Percentiles rank a stretch among this genome's conserved stretches.
phyloP scores from a whole-genome alignment of 2,113 vertebrate genomes.

The Chelonoidis abingdonii region DNA sequence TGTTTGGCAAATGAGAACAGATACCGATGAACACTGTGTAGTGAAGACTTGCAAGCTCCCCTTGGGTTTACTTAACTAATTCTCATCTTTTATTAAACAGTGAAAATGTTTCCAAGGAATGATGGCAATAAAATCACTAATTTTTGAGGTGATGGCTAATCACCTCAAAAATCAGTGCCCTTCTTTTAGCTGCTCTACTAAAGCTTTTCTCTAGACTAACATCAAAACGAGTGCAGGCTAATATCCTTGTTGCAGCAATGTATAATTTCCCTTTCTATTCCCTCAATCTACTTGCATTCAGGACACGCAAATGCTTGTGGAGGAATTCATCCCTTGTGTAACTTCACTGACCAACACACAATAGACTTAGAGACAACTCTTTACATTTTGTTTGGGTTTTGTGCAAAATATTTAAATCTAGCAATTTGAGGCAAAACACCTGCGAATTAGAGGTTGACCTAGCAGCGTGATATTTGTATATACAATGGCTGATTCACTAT shows the following conservation, averaged over 20 bases:
- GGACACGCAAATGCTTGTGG: background rate
- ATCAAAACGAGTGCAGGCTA: rapidly evolving
- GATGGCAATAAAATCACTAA: background rate
- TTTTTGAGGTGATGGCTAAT: background rate
- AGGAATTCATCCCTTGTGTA: background rate
- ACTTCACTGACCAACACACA: background rate
- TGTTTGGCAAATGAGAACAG: slow-evolving; percentile 40
- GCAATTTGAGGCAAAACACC: background rate
- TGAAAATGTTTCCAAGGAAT: background rate
- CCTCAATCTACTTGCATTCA: background rate
- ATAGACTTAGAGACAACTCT: background rate
- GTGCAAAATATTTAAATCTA: background rate
- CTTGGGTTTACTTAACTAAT: slow-evolving; percentile 23
- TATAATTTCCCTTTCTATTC: background rate
- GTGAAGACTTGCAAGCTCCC: background rate
- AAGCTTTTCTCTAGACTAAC: background rate
- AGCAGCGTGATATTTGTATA: background rate
- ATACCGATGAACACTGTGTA: slow-evolving; percentile 13
- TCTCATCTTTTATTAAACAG: background rate
- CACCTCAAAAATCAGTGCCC: background rate
- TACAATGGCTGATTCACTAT: background rate
- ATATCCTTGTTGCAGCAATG: background rate
- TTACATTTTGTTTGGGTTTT: background rate
- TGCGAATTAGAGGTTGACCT: background rate
- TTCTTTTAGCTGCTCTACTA: background rate